Evolutionary conservation across 2,797 vertebrate species (phyloP).

Genomic region (Acanthurus tractus): DNA sequence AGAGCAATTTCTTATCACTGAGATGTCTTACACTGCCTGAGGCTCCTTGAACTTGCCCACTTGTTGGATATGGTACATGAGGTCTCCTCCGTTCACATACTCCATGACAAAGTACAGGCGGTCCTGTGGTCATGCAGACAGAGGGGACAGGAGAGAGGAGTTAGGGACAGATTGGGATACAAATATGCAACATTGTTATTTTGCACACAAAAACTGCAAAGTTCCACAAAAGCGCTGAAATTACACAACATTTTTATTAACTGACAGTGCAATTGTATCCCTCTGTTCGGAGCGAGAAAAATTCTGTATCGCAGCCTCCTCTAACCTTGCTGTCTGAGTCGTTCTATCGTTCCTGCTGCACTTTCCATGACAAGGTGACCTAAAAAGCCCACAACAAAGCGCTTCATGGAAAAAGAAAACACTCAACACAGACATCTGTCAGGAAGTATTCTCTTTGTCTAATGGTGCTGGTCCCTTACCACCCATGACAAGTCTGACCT

Average conservation of each 20-base stretch:
- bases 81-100: slow-evolving; percentile 96
- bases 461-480: slow-evolving; percentile 41
- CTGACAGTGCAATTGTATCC: not conserved
- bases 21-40: slow-evolving; percentile 93
- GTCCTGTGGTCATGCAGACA: slow-evolving; percentile 83
- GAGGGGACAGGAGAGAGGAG: slow-evolving; percentile 10
- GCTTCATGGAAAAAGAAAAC: slow-evolving; percentile 47
- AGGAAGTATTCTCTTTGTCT: slow-evolving; percentile 57
- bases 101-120: slow-evolving; percentile 99
- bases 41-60: slow-evolving; percentile 97
- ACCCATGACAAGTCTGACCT: slow-evolving; percentile 53
- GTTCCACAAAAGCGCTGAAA: slow-evolving; percentile 10
- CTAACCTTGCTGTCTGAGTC: slow-evolving; percentile 47
- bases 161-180: not conserved
- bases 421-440: slow-evolving; percentile 63
- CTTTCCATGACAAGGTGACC: slow-evolving; percentile 70
- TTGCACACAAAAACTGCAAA: not conserved
- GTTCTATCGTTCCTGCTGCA: slow-evolving; percentile 38
- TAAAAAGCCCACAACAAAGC: slow-evolving; percentile 60
- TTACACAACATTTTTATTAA: not conserved
- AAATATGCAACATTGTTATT: slow-evolving; percentile 7
- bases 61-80: slow-evolving; percentile 94
- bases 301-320: slow-evolving; percentile 13
- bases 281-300: slow-evolving; percentile 4
- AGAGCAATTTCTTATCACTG: not conserved